These are phyloP conservation scores for Mongoloraphidia duomilia DNA, from an alignment of 2,888 invertebrate species.

Conservation along the genomic window DNA sequence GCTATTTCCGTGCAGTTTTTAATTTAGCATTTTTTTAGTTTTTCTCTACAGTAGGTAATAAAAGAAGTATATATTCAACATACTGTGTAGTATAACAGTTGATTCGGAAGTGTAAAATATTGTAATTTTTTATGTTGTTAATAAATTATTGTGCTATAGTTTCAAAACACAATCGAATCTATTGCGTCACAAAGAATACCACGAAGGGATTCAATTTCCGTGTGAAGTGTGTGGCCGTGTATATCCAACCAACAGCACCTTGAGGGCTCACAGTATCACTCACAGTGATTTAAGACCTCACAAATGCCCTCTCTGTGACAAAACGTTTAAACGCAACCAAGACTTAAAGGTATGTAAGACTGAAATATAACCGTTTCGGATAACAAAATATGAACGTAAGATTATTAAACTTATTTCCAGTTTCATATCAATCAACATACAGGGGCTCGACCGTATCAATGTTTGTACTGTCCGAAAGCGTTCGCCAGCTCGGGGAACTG, in stretches of 20 bases:
- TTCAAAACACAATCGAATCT: slow-evolving; percentile 51
- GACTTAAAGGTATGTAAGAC: slow-evolving; percentile 45
- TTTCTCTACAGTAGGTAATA: too few relatives aligned
- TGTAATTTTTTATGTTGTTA: too few relatives aligned
- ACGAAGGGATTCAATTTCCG: slow-evolving; percentile 39
- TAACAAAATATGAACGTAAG: neutral
- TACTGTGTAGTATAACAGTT: too few relatives aligned
- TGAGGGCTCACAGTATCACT: slow-evolving; percentile 53
- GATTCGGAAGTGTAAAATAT: too few relatives aligned
- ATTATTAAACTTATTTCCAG: slow-evolving; percentile 27
- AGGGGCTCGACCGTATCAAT: slow-evolving; percentile 57
- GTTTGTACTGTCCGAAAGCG: slow-evolving; percentile 56
- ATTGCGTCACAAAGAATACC: slow-evolving; percentile 46
- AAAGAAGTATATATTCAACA: too few relatives aligned
- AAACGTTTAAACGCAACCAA: slow-evolving; percentile 58
- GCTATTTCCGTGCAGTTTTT: too few relatives aligned
- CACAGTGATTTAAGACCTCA: slow-evolving; percentile 55
- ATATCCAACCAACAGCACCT: slow-evolving; percentile 51
- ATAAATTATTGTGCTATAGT: slow-evolving; percentile 28
- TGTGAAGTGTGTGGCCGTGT: slow-evolving; percentile 56
- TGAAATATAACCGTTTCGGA: neutral
- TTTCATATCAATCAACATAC: slow-evolving; percentile 64
- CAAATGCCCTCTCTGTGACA: slow-evolving; percentile 51
- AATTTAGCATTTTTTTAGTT: too few relatives aligned
- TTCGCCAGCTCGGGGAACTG: slow-evolving; percentile 62